phyloP scores from a whole-genome alignment of 2,888 invertebrate species.

The Coleophora deauratella region DNA sequence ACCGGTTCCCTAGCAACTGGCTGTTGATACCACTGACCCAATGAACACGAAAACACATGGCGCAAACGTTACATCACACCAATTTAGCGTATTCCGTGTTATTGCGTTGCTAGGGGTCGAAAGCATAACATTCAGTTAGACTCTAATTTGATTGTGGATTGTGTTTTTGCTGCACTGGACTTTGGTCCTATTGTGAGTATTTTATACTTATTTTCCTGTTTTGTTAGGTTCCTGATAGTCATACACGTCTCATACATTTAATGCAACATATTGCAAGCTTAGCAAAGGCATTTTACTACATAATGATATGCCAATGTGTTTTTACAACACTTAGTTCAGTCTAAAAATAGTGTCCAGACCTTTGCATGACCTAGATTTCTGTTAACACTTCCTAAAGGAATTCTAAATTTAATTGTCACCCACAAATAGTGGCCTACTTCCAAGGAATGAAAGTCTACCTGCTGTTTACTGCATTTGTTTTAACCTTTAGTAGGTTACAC shows the following conservation, averaged over 20 bases:
- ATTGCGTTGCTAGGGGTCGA: slow-evolving; percentile 46
- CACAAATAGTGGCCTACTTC: slow-evolving; percentile 42
- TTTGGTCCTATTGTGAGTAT: slow-evolving; percentile 28
- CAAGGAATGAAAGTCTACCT: too few species aligned
- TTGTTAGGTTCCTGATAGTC: too few species aligned
- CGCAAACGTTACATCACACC: slow-evolving; percentile 59
- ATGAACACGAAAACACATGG: slow-evolving; percentile 68
- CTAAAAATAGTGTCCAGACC: slow-evolving; percentile 45
- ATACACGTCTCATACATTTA: too few species aligned
- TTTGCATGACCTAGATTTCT: slow-evolving; percentile 54
- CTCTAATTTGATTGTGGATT: slow-evolving; percentile 17
- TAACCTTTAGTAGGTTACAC: too few species aligned
- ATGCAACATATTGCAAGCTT: too few species aligned
- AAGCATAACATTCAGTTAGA: slow-evolving; percentile 37
- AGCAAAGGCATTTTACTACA: too few species aligned
- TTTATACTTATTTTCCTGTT: slow-evolving; percentile 1
- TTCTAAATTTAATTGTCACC: slow-evolving; percentile 53
- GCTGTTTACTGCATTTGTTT: too few species aligned
- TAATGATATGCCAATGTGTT: too few species aligned
- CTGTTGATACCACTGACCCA: slow-evolving; percentile 67
- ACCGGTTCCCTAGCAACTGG: slow-evolving; percentile 71
- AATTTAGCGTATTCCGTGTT: slow-evolving; percentile 23
- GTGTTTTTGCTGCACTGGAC: slow-evolving; percentile 18
- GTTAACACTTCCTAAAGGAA: slow-evolving; percentile 47
- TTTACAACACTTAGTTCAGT: slow-evolving; percentile 3